Percentiles rank a stretch among this genome's conserved stretches.
Evolutionary conservation across 1,140 invertebrate species (phyloP).

Genomic region (Drosophila orosa): DNA sequence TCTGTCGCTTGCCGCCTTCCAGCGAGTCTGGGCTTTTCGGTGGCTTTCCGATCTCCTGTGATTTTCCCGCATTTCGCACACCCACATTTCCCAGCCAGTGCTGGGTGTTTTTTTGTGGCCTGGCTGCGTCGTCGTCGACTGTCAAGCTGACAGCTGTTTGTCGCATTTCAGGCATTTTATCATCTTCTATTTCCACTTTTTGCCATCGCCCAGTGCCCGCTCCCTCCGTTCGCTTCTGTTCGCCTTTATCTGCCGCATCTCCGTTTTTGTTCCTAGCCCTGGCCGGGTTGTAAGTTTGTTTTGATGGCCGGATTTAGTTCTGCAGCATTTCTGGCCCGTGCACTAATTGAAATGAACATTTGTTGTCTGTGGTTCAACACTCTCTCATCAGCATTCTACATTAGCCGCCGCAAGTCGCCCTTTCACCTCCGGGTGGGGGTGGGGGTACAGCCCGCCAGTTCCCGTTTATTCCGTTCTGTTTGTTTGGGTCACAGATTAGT

Average conservation of each 20-base stretch:
- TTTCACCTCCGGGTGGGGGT: slow-evolving; percentile 10
- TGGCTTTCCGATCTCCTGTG: slow-evolving; percentile 30
- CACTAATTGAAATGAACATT: slow-evolving; percentile 76
- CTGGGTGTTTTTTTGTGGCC: slow-evolving; percentile 43
- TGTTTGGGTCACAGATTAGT: slow-evolving; percentile 46
- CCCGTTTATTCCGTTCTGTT: slow-evolving; percentile 17
- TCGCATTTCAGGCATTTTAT: slow-evolving; percentile 76
- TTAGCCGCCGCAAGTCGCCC: slow-evolving; percentile 41
- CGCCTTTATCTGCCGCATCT: slow-evolving; percentile 8
- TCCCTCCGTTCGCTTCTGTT: not conserved
- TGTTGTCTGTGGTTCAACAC: slow-evolving; percentile 50
- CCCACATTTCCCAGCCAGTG: slow-evolving; percentile 9
- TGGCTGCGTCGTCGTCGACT: slow-evolving; percentile 56
- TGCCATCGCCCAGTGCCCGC: slow-evolving; percentile 20
- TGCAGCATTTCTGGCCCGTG: slow-evolving; percentile 49
- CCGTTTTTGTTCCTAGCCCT: slow-evolving; percentile 4
- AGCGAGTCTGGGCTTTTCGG: slow-evolving; percentile 26
- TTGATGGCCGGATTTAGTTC: slow-evolving; percentile 63
- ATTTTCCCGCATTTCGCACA: slow-evolving; percentile 14
- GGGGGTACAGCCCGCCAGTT: not conserved
- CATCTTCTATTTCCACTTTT: slow-evolving; percentile 57
- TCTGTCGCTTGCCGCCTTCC: slow-evolving; percentile 16
- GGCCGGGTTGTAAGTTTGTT: slow-evolving; percentile 45
- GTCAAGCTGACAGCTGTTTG: slow-evolving; percentile 78
- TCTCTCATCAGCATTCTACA: slow-evolving; percentile 12